Evolutionary conservation across 2,888 invertebrate species (phyloP), one percentile per base, ranked within the genome.

Genomic region (Lymantria dispar): DNA sequence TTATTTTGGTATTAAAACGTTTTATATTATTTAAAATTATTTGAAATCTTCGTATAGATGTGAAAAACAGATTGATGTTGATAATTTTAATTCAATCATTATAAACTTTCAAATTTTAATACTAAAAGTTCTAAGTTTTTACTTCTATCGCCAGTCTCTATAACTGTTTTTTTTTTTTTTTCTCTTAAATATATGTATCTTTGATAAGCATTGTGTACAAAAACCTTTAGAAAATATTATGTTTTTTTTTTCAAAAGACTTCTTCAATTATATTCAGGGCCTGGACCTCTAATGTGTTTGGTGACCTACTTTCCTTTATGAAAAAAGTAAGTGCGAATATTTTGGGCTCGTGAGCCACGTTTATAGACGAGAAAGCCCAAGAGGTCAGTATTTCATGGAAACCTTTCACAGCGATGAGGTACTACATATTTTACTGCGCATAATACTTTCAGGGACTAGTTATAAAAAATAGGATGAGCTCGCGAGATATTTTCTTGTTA

Each of bases 331-430:
- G n/a, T 38, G 38, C 38, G 38, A 38, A 38, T n/a, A 38, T 38
- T 36, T 12, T 38, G 12, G n/a, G 7, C 38, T 12, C 11, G n/a
- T 7, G 38, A 7, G 38, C 7, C 12, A 12, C 38, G 38, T 48
- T 48, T 44, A 37, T 33, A 36, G 46, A 39, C 1, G 12, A 31
- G 5, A 0, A 38, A 42, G 38, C 59, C 33, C 46, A 8, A 31
- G 62, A 42, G 60, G 40, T 42, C 45, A 48, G 33, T 53, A 42
- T 31, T 33, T 12, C 8, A 43, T 29, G 29, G 37, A 53, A 58
- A 38, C 37, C 47, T 36, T 60, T 62, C 47, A 44, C 45, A 40
- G 15, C 39, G 48, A 46, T 36, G 44, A 44, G 15, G 37, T 15
- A 14, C 44, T 37, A 44, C 13, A 14, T 22, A 37, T 37, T 44